phyloP scores from a whole-genome alignment of 1,140 invertebrate genomes.

The Drosophila parvula region DNA sequence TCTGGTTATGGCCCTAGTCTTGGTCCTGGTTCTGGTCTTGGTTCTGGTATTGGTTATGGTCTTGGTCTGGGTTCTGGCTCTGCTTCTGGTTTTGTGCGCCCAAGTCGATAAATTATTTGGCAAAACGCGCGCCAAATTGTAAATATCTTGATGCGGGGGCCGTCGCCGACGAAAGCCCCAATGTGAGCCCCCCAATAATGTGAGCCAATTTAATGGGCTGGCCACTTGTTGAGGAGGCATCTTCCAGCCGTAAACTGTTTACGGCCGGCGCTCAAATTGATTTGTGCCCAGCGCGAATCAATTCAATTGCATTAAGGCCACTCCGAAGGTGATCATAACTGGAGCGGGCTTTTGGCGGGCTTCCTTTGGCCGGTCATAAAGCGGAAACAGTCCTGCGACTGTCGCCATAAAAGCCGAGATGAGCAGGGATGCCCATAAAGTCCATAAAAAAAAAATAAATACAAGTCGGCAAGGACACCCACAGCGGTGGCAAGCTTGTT shows the following conservation, averaged over 20 bases:
- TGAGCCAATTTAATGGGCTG: slow-evolving; percentile 64
- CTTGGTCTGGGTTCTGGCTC: not conserved
- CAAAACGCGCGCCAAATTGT: slow-evolving; percentile 54
- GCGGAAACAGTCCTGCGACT: slow-evolving; percentile 26
- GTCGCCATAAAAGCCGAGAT: slow-evolving; percentile 16
- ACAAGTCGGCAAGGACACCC: not conserved
- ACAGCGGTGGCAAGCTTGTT: not conserved
- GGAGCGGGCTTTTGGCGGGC: not conserved
- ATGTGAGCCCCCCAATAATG: slow-evolving; percentile 55
- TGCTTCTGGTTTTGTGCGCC: not conserved
- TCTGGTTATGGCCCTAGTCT: slow-evolving; percentile 1
- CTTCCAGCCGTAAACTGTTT: slow-evolving; percentile 66
- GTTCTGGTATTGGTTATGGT: not conserved
- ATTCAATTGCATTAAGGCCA: slow-evolving; percentile 62
- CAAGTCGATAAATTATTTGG: slow-evolving; percentile 70
- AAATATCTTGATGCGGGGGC: slow-evolving; percentile 46
- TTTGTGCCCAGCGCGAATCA: slow-evolving; percentile 59
- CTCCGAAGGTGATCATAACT: slow-evolving; percentile 60
- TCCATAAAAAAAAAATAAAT: slow-evolving; percentile 7
- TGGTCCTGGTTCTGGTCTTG: not conserved
- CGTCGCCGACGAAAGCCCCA: slow-evolving; percentile 30
- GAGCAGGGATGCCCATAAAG: slow-evolving; percentile 35
- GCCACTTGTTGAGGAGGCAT: slow-evolving; percentile 68
- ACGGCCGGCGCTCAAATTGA: slow-evolving; percentile 64
- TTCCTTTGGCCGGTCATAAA: slow-evolving; percentile 23